A percentile compares a stretch with the other conserved stretches of the same genome.
Evolutionary conservation across 1,140 invertebrate species (phyloP).

Genomic region (Ylistrum balloti): DNA sequence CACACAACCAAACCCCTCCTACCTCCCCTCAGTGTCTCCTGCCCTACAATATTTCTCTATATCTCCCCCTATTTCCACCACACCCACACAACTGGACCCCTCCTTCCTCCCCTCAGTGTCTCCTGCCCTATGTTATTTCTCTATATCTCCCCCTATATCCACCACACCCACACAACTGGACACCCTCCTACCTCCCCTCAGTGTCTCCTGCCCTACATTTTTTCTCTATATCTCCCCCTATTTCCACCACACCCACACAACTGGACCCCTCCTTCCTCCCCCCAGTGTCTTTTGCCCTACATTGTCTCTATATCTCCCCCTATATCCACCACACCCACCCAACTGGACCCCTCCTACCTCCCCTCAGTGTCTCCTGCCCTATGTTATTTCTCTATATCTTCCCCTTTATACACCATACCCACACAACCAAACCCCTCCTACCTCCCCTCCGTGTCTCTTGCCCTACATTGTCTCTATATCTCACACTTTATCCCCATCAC

Average conservation of each 20-base stretch:
- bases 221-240: neutral
- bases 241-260: neutral
- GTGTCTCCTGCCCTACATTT: neutral
- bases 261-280: neutral
- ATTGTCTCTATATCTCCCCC: no score
- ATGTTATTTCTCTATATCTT: neutral
- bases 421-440: neutral
- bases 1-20: neutral
- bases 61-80: neutral
- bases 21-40: neutral
- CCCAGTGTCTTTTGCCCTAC: neutral
- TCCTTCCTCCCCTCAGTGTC: no score
- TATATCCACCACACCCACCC: neutral
- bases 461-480: neutral
- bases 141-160: neutral
- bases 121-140: neutral
- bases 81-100: neutral
- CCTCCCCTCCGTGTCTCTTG: neutral
- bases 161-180: neutral
- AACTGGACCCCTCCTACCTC: neutral
- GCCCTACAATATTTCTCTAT: neutral
- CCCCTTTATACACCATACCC: neutral
- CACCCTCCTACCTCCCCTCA: neutral
- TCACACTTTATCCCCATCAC: no score
- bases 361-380: neutral